Conservation (phyloP, 2,113 vertebrate genomes). For the Zosterops lateralis region DNA sequence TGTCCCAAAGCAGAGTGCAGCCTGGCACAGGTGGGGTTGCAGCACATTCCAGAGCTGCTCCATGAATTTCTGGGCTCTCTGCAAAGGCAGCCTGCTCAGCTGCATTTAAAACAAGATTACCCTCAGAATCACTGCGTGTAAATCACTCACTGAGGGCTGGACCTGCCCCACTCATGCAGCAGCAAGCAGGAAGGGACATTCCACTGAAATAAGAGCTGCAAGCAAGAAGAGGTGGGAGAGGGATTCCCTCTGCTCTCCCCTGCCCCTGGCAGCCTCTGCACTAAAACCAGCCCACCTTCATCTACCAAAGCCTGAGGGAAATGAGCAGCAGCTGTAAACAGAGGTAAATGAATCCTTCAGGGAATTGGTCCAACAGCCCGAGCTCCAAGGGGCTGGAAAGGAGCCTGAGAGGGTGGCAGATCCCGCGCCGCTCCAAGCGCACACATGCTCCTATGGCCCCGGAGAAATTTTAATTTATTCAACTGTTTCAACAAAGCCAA, state of each 20-base stretch:
- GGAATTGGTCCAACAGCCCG: neutral
- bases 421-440: neutral
- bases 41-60: neutral
- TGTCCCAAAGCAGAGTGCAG: neutral
- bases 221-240: neutral
- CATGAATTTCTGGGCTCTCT: neutral
- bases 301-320: neutral
- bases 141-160: neutral
- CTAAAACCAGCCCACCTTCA: neutral
- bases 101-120: neutral
- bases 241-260: neutral
- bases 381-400: slow-evolving; percentile 33
- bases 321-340: neutral
- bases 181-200: neutral
- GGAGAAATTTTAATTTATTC: slow-evolving; percentile 49
- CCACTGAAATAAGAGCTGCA: neutral
- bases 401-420: slow-evolving; percentile 16
- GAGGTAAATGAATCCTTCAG: slow-evolving; percentile 40
- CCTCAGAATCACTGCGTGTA: neutral
- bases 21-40: neutral
- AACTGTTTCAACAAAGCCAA: slow-evolving; percentile 47
- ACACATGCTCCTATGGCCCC: neutral
- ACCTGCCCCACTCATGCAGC: rapidly evolving
- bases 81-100: neutral
- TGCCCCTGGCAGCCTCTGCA: neutral